Evolutionary conservation across 37 sponge, comb jelly and placozoan species (phyloP), one percentile per base, ranked within the genome.

Genomic region (Eunapius fragilis): DNA sequence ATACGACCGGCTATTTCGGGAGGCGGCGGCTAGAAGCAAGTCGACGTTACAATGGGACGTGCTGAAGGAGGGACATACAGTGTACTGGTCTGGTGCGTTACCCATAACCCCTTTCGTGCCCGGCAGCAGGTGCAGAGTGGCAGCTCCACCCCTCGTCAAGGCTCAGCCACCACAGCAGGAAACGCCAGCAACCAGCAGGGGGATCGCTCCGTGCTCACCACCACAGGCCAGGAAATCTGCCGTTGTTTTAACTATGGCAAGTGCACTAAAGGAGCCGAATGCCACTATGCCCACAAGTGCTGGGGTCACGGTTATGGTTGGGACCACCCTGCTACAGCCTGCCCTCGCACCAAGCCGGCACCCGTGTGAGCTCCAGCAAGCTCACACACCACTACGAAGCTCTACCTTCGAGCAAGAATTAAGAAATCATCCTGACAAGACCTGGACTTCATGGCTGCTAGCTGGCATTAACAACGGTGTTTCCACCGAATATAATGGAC

Each of bases 221-320:
- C 28, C 82, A 23, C 35, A 69, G 71, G 50, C 45, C 25, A 75
- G 84, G 28, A 83, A 72, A 48, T 74, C 72, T 32, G 67, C 77
- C 74, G 85, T 70, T 26, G 78, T 24, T 86, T 32, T 72, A 86
- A 86, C 45, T 36, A 37, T 4, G 86, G 79, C 23, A n/a, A 36
- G 24, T 86, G 86, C 86, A 78, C 86, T 22, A 68, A 72, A 58
- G 84, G 84, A 24, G 79, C 78, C 25, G 58, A 58, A 58, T 86
- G 86, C 72, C 34, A 10, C 70, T 86, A 70, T 72, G 41, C 78
- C 25, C 86, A 86, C 73, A 48, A 37, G 26, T 86, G 78, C 80
- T 83, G 84, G 84, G 74, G 74, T 50, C 79, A 27, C 14, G 41
- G 48, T 71, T 86, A 80, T 70, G 68, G 67, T 27, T 71, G 85